phyloP scores from a whole-genome alignment of 2,888 invertebrate genomes.

The Euproctis similis region DNA sequence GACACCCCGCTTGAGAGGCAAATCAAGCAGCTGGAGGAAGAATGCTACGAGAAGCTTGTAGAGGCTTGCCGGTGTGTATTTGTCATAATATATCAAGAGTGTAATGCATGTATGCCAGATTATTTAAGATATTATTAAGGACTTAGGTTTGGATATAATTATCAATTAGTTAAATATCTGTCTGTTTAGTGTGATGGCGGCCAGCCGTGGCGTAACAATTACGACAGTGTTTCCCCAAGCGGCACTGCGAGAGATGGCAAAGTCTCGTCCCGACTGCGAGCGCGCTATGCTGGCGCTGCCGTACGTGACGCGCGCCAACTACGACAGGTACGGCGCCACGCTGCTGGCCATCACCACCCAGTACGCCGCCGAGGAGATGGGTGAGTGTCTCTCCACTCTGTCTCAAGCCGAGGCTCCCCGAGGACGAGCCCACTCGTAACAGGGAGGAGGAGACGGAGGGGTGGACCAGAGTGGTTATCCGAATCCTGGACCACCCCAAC shows the following conservation, averaged over 20 bases:
- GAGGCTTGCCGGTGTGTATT: constrained; percentile 75
- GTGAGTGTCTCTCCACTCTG: no score
- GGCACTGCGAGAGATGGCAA: constrained; percentile 85
- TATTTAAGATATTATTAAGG: no score
- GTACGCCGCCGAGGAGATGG: constrained; percentile 80
- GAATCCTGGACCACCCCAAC: no score
- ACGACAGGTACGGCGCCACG: constrained; percentile 86
- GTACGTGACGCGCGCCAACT: constrained; percentile 91
- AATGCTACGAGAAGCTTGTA: constrained; percentile 80
- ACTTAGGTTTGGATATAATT: no score
- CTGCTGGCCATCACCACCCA: constrained; percentile 85
- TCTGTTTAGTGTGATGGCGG: constrained; percentile 74
- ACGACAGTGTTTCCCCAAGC: constrained; percentile 80
- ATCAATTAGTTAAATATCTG: no score
- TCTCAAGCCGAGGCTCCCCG: no score
- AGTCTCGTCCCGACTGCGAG: constrained; percentile 81
- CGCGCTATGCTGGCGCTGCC: constrained; percentile 88
- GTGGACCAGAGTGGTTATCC: no score
- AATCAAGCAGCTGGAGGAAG: constrained; percentile 69
- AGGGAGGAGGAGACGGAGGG: no score
- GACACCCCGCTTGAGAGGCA: constrained; percentile 42
- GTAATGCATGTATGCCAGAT: no score
- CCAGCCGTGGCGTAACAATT: constrained; percentile 76
- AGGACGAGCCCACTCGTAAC: no score
- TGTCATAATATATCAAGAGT: neutral